These are phyloP conservation scores for Pseudopleuronectes americanus DNA, from an alignment of 2,797 vertebrate species.

Conservation along the genomic window DNA sequence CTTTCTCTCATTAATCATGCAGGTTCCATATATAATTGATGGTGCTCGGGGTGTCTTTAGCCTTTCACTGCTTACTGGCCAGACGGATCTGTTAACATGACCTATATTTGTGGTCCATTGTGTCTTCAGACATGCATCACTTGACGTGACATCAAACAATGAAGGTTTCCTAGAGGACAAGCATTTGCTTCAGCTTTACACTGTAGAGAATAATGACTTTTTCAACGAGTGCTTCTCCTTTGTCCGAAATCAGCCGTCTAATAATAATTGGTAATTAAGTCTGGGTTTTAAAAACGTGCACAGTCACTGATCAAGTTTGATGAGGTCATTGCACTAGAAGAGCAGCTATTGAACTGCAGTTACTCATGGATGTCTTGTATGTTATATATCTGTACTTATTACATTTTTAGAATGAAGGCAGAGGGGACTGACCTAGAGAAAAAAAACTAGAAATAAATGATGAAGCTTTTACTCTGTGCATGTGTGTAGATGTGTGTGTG, in stretches of 20 bases:
- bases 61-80: slow-evolving; percentile 64
- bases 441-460: background rate
- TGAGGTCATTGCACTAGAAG: background rate
- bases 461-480: slow-evolving; percentile 4
- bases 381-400: background rate
- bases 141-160: slow-evolving; percentile 38
- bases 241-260: background rate
- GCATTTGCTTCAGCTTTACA: slow-evolving; percentile 12
- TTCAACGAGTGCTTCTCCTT: background rate
- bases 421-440: background rate
- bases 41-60: slow-evolving; percentile 51
- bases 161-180: slow-evolving; percentile 9
- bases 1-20: slow-evolving; percentile 69
- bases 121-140: slow-evolving; percentile 40
- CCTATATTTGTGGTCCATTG: slow-evolving; percentile 60
- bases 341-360: background rate
- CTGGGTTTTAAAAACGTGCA: background rate
- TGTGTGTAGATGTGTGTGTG: background rate
- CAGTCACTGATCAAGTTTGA: background rate
- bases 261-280: background rate
- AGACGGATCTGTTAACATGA: slow-evolving; percentile 72
- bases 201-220: background rate
- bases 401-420: slow-evolving; percentile 4
- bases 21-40: slow-evolving; percentile 76
- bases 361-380: background rate